Conservation (phyloP, 1,140 invertebrate genomes). For the Paracyclopina nana region DNA sequence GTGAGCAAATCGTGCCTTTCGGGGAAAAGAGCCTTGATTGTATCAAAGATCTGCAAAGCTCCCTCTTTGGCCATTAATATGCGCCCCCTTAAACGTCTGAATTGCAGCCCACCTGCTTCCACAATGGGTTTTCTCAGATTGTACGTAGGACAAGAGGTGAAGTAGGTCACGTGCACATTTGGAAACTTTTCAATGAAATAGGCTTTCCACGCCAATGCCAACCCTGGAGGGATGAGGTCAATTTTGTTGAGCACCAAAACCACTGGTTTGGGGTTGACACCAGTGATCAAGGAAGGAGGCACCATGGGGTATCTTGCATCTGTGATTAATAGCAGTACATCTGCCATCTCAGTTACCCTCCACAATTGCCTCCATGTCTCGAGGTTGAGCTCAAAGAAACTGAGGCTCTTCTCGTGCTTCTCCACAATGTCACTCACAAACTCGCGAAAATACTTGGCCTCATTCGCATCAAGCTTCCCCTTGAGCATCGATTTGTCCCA, state of each 20-base stretch:
- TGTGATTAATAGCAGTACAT: conserved; percentile 52
- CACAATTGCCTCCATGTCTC: conserved; percentile 85
- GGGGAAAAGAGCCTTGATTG: neutral
- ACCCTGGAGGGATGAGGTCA: conserved; percentile 54
- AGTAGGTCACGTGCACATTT: conserved; percentile 49
- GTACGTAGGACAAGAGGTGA: conserved; percentile 58
- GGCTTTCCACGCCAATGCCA: conserved; percentile 69
- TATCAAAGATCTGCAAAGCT: conserved; percentile 28
- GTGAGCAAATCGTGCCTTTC: conserved; percentile 29
- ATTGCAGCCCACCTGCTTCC: conserved; percentile 27
- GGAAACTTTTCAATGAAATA: conserved; percentile 54
- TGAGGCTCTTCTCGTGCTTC: conserved; percentile 33
- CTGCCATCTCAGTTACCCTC: conserved; percentile 75
- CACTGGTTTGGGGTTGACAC: conserved; percentile 52
- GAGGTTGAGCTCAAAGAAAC: conserved; percentile 69
- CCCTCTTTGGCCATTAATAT: conserved; percentile 54
- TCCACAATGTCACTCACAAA: conserved; percentile 37
- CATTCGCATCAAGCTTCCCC: conserved; percentile 40
- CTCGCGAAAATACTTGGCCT: conserved; percentile 28
- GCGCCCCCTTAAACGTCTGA: conserved; percentile 19
- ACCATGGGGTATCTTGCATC: conserved; percentile 39
- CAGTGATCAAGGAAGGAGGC: conserved; percentile 44
- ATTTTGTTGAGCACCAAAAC: conserved; percentile 82
- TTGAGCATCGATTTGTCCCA: conserved; percentile 54
- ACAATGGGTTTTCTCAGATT: conserved; percentile 38